These are phyloP conservation scores for Lathronympha strigana DNA, from an alignment of 2,888 invertebrate species.

Conservation along the genomic window DNA sequence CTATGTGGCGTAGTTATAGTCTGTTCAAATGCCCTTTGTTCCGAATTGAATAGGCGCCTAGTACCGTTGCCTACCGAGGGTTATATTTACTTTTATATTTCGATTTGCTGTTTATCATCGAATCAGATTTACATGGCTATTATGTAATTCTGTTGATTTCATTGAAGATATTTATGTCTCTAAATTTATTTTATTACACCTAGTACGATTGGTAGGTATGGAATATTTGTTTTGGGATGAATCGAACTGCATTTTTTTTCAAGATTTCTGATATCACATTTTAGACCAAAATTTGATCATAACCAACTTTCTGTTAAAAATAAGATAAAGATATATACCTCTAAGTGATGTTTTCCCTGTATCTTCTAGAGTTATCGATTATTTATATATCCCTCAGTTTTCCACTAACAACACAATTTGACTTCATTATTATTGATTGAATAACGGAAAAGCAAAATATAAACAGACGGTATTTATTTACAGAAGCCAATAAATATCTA, in stretches of 20 bases:
- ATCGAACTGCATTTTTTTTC: too few relatives aligned
- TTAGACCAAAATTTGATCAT: too few relatives aligned
- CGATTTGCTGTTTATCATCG: conserved; percentile 1
- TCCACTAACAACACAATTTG: background rate
- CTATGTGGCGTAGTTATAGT: conserved; percentile 7
- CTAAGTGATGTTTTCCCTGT: too few relatives aligned
- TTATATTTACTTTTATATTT: background rate
- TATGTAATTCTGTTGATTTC: background rate
- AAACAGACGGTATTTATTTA: background rate
- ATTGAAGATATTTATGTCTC: background rate
- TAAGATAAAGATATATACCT: too few relatives aligned
- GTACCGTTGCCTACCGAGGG: background rate
- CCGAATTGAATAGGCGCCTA: conserved; percentile 11
- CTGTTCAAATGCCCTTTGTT: conserved; percentile 8
- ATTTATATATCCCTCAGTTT: too few relatives aligned
- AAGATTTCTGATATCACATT: too few relatives aligned
- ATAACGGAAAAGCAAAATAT: background rate
- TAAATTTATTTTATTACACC: background rate
- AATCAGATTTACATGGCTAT: background rate
- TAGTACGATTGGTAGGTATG: too few relatives aligned
- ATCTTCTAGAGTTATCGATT: too few relatives aligned
- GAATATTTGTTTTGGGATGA: too few relatives aligned
- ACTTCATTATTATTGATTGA: background rate
- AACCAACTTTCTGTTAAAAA: too few relatives aligned
- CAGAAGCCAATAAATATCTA: background rate